These are phyloP conservation scores for Agrilus biguttatus DNA, from an alignment of 2,888 invertebrate species.

Conservation along the genomic window DNA sequence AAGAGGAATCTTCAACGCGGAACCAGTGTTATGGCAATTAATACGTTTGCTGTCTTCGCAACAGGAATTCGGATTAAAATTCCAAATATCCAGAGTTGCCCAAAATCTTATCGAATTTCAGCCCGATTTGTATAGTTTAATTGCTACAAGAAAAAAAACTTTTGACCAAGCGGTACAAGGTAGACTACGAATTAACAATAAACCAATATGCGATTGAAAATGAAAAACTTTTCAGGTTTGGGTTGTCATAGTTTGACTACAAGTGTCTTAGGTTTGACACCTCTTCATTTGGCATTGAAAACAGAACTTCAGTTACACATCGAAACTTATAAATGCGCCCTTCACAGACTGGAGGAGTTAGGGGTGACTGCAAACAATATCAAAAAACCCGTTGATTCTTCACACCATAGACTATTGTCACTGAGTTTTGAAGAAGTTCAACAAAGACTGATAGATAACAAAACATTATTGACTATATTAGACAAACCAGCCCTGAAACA, in stretches of 20 bases:
- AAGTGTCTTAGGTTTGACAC: constrained; percentile 49
- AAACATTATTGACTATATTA: constrained; percentile 70
- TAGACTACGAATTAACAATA: constrained; percentile 10
- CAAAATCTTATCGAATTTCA: constrained; percentile 46
- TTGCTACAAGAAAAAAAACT: constrained; percentile 54
- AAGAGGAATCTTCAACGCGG: constrained; percentile 54
- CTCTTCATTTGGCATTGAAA: constrained; percentile 70
- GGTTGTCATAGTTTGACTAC: constrained; percentile 76
- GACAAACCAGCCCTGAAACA: constrained; percentile 71
- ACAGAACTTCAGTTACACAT: constrained; percentile 71
- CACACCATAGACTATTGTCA: constrained; percentile 78
- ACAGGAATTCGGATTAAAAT: constrained; percentile 45
- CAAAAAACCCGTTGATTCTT: constrained; percentile 59
- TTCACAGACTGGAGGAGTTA: constrained; percentile 72
- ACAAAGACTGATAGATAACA: constrained; percentile 81
- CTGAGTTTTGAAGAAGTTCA: constrained; percentile 77
- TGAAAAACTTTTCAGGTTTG: constrained; percentile 36
- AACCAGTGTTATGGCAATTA: constrained; percentile 73
- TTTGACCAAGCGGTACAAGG: constrained; percentile 79
- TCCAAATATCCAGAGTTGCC: constrained; percentile 45
- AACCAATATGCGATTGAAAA: neutral
- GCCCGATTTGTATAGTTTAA: constrained; percentile 49
- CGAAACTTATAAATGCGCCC: constrained; percentile 73
- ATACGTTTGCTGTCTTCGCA: constrained; percentile 54
- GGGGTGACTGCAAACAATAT: constrained; percentile 38